A percentile compares a stretch with the other conserved stretches of the same genome.
These are phyloP conservation scores for Daphoenositta chrysoptera DNA, from an alignment of 2,113 vertebrate genomes.

Conservation along the genomic window DNA sequence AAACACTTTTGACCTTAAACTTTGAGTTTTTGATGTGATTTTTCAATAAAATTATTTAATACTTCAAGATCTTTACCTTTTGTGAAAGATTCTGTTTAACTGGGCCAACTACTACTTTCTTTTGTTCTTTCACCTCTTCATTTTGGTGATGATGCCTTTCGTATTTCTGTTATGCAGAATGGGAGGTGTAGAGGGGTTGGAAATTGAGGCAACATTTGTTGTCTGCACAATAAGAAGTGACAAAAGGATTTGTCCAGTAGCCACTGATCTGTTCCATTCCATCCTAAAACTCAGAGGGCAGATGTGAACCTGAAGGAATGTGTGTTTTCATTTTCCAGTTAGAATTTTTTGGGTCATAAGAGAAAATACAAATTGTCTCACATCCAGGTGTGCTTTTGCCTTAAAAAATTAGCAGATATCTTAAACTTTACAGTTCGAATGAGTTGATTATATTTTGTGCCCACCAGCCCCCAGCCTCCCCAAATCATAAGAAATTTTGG, in stretches of 20 bases:
- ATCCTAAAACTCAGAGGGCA: background rate
- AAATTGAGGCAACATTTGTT: background rate
- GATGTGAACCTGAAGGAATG: background rate
- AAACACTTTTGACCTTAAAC: background rate
- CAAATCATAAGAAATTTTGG: background rate
- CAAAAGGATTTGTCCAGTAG: background rate
- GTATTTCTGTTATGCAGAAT: background rate
- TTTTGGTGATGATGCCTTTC: background rate
- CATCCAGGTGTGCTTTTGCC: background rate
- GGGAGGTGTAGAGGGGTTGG: background rate
- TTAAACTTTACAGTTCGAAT: background rate
- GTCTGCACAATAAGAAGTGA: background rate
- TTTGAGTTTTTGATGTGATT: background rate
- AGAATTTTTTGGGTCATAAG: background rate
- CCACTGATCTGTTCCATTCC: background rate
- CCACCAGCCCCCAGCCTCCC: background rate
- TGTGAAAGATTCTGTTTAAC: background rate
- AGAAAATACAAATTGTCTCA: background rate
- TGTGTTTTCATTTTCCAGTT: background rate
- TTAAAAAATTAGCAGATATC: background rate
- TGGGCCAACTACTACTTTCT: background rate
- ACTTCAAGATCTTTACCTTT: background rate
- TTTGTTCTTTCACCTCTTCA: background rate
- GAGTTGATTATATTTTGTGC: background rate
- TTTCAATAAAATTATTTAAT: background rate